Conservation (phyloP, 1,140 invertebrate genomes). For the Goniozus legneri region DNA sequence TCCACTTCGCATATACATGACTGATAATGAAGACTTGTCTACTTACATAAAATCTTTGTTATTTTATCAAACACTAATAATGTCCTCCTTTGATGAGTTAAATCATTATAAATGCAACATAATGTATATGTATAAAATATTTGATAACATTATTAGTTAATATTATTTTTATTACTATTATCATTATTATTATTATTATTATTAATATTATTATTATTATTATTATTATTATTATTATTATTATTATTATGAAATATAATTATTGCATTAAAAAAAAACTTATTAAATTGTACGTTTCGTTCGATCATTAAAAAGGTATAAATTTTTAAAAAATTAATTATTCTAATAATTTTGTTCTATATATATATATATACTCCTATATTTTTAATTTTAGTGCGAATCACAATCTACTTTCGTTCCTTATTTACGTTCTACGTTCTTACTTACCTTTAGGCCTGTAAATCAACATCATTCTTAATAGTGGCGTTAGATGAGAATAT, state of each 20-base stretch:
- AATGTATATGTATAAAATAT: constrained; percentile 41
- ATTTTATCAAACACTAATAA: constrained; percentile 29
- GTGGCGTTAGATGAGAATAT: too few relatives aligned
- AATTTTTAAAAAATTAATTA: too few relatives aligned
- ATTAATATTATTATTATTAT: too few relatives aligned
- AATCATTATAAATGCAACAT: constrained; percentile 34
- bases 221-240: too few relatives aligned
- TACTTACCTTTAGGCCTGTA: too few relatives aligned
- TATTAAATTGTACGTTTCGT: constrained; percentile 22
- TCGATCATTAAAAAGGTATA: too few relatives aligned
- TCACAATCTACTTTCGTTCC: too few relatives aligned
- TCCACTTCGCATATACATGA: background rate
- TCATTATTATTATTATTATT: constrained; percentile 16
- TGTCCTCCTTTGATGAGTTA: constrained; percentile 22
- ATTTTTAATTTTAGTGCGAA: too few relatives aligned
- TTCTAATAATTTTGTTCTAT: too few relatives aligned
- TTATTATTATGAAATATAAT: constrained; percentile 18
- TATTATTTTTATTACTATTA: constrained; percentile 26
- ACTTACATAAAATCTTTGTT: constrained; percentile 42
- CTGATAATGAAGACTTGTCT: constrained; percentile 25
- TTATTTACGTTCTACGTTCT: too few relatives aligned
- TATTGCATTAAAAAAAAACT: constrained; percentile 9
- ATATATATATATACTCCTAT: too few relatives aligned
- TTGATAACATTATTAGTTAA: constrained; percentile 37
- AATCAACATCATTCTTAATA: too few relatives aligned